Evolutionary conservation across 2,113 vertebrate species (phyloP).

Genomic region (Gadus macrocephalus): DNA sequence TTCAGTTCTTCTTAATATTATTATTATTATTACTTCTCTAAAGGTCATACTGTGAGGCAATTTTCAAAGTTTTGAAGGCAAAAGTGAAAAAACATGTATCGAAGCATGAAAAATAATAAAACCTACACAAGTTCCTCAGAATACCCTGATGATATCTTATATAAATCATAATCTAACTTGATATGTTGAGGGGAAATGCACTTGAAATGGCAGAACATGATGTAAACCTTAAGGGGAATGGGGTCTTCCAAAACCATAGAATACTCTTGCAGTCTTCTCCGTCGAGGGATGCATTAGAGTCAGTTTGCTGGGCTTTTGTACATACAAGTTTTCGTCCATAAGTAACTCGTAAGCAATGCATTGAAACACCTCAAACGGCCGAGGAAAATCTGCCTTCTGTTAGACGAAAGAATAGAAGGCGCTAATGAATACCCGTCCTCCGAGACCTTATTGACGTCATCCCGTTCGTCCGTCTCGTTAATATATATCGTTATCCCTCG

Average conservation of each 20-base stretch:
- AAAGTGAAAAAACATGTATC: neutral
- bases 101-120: neutral
- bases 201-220: conserved; percentile 34
- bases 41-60: too few relatives aligned
- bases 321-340: conserved; percentile 40
- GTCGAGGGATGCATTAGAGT: too few relatives aligned
- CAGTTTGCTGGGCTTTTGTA: too few relatives aligned
- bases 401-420: conserved; percentile 5
- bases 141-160: neutral
- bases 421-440: too few relatives aligned
- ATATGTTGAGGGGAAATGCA: conserved; percentile 19
- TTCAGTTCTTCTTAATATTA: too few relatives aligned
- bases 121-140: neutral
- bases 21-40: too few relatives aligned
- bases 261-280: too few relatives aligned
- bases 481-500: conserved; percentile 20
- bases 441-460: too few relatives aligned
- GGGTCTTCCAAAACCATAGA: too few relatives aligned
- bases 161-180: conserved; percentile 8
- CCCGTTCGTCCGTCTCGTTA: neutral
- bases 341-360: conserved; percentile 4
- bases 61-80: too few relatives aligned
- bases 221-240: neutral
- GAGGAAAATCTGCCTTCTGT: conserved; percentile 18
- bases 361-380: conserved; percentile 3